Conservation (phyloP, 2,888 invertebrate genomes). For the Myopa tessellatipennis region DNA sequence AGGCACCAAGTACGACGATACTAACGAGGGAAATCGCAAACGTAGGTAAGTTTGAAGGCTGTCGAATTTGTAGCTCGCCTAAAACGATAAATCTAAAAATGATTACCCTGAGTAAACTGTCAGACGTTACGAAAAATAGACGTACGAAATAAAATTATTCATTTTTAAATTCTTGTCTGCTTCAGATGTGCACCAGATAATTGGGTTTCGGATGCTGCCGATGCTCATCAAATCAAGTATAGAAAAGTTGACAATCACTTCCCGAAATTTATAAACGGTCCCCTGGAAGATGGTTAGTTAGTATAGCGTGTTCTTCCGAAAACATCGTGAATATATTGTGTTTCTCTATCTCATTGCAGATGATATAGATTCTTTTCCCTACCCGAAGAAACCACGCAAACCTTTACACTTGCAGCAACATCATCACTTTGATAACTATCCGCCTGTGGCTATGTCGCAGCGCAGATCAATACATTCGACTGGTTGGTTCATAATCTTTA, state of each 20-base stretch:
- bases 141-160: not conserved
- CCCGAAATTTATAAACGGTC: conserved; percentile 56
- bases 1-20: conserved; percentile 48
- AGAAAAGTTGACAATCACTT: conserved; percentile 58
- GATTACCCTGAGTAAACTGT: not conserved
- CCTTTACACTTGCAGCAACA: conserved; percentile 36
- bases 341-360: conserved; percentile 25
- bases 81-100: not conserved
- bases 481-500: conserved; percentile 41
- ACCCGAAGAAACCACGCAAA: conserved; percentile 35
- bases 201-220: conserved; percentile 47
- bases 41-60: conserved; percentile 49
- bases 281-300: conserved; percentile 54
- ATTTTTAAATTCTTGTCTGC: not conserved
- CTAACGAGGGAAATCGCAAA: conserved; percentile 50
- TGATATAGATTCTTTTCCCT: conserved; percentile 41
- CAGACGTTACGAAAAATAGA: not conserved
- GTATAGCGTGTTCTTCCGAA: not conserved
- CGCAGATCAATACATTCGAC: conserved; percentile 40
- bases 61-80: too few relatives aligned
- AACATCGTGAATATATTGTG: too few relatives aligned
- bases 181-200: conserved; percentile 38
- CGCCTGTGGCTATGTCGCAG: conserved; percentile 43
- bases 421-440: conserved; percentile 25
- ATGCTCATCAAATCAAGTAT: conserved; percentile 56